Conservation (phyloP, 2,888 invertebrate species). For the Aplocera efformata region DNA sequence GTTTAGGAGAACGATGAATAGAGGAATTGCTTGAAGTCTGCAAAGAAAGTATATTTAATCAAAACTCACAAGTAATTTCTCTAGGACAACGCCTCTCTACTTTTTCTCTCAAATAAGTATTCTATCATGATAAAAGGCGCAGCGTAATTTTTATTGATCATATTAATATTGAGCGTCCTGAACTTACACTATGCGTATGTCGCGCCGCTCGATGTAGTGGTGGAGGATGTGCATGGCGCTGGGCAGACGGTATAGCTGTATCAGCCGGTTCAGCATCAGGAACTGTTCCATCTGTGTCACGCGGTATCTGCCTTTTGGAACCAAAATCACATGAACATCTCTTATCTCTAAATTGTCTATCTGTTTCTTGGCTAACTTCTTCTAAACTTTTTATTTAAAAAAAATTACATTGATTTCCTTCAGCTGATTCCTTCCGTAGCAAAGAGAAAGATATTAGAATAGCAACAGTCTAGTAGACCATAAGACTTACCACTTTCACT, state of each 20-base stretch:
- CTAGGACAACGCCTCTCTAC: neutral
- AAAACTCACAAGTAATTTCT: neutral
- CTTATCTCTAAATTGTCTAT: too few relatives aligned
- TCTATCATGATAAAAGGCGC: too few relatives aligned
- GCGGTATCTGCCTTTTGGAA: conserved; percentile 36
- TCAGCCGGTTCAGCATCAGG: conserved; percentile 57
- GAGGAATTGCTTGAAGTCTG: conserved; percentile 53
- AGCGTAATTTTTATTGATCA: too few relatives aligned
- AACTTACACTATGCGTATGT: conserved; percentile 53
- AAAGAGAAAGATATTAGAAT: too few relatives aligned
- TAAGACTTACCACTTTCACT: conserved; percentile 36
- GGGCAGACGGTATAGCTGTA: conserved; percentile 62
- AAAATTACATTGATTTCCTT: too few relatives aligned
- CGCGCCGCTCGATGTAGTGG: conserved; percentile 45
- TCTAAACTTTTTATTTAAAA: too few relatives aligned
- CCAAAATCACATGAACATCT: too few relatives aligned
- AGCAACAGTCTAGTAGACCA: too few relatives aligned
- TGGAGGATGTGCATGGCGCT: conserved; percentile 46
- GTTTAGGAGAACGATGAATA: conserved; percentile 52
- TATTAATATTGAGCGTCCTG: too few relatives aligned
- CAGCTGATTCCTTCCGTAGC: too few relatives aligned
- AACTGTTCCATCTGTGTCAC: conserved; percentile 45
- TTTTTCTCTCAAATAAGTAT: too few relatives aligned
- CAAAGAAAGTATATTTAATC: conserved; percentile 8
- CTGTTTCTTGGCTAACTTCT: conserved; percentile 5